A percentile compares a stretch with the other conserved stretches of the same genome.
Conservation (phyloP, 1,140 invertebrate species). For the Campoletis sonorensis region DNA sequence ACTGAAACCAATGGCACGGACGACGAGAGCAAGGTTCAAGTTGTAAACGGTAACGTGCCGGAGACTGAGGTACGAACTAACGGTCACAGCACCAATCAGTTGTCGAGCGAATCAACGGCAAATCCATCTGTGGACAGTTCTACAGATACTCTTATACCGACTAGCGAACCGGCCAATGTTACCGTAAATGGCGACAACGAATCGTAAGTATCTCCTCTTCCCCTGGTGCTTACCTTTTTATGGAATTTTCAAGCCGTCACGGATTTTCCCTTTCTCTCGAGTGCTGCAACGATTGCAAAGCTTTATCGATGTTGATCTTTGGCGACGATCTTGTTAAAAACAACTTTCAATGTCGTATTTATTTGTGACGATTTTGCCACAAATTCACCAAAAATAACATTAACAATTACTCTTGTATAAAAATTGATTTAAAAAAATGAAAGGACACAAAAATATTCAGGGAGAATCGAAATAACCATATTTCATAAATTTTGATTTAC, state of each 20-base stretch:
- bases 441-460: too few relatives aligned
- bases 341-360: too few relatives aligned
- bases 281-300: too few relatives aligned
- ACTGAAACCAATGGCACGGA: conserved; percentile 54
- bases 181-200: conserved; percentile 63
- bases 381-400: too few relatives aligned
- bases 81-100: conserved; percentile 60
- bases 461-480: too few relatives aligned
- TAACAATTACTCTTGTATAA: too few relatives aligned
- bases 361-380: too few relatives aligned
- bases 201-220: conserved; percentile 60
- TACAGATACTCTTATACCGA: conserved; percentile 75
- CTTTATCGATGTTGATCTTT: too few relatives aligned
- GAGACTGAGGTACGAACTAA: conserved; percentile 59
- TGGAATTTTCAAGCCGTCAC: neutral
- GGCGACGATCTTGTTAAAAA: too few relatives aligned
- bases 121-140: conserved; percentile 76
- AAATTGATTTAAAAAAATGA: too few relatives aligned
- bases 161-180: conserved; percentile 64
- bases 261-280: neutral
- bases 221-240: neutral
- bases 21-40: conserved; percentile 56
- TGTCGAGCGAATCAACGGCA: conserved; percentile 65
- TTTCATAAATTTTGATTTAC: too few relatives aligned
- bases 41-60: conserved; percentile 49